phyloP scores from a whole-genome alignment of 2,797 vertebrate genomes.

The Acrocephalus scirpaceus region DNA sequence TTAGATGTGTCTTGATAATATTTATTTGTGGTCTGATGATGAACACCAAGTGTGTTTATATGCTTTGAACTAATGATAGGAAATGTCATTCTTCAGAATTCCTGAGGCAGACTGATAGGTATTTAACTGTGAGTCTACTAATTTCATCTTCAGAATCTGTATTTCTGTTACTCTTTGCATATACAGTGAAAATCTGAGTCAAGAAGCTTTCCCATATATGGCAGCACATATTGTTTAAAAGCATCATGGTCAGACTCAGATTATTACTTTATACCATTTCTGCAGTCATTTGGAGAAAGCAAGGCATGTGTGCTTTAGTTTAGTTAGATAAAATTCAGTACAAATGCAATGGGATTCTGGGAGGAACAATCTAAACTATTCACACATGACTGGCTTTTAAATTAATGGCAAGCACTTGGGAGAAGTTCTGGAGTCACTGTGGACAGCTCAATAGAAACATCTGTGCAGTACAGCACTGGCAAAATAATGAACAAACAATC shows the following conservation, averaged over 20 bases:
- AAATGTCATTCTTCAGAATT: constrained; percentile 2
- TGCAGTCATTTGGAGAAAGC: background rate
- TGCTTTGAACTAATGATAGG: background rate
- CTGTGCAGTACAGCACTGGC: background rate
- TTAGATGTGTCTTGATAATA: background rate
- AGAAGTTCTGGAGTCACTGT: constrained; percentile 7
- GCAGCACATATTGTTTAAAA: background rate
- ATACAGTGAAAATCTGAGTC: background rate
- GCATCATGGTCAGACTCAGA: background rate
- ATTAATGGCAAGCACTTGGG: background rate
- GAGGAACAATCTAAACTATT: background rate
- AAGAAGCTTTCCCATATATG: background rate
- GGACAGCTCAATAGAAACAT: constrained; percentile 3
- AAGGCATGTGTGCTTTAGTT: background rate
- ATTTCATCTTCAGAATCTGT: background rate
- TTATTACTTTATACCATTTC: background rate
- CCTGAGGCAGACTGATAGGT: background rate
- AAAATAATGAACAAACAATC: background rate
- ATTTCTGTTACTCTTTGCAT: background rate
- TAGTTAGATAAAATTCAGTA: background rate
- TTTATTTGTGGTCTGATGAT: background rate
- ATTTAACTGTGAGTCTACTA: constrained; percentile 7
- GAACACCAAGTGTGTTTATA: background rate
- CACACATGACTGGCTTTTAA: background rate
- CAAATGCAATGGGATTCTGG: background rate